A percentile compares a stretch with the other conserved stretches of the same genome.
Evolutionary conservation across 92 coral and sea anemone genomes (phyloP).

Genomic region (Porites divaricata): DNA sequence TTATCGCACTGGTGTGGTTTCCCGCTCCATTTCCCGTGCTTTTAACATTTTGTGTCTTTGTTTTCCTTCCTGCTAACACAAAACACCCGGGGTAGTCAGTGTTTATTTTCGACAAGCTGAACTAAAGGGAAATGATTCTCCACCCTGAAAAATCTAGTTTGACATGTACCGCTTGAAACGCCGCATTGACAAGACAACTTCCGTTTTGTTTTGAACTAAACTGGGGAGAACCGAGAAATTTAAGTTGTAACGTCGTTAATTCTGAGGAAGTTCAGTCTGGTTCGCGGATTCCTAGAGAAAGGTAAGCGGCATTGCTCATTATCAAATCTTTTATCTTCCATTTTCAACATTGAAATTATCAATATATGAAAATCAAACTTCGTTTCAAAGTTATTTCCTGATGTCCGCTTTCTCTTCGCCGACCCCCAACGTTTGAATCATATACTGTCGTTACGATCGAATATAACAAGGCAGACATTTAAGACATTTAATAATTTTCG

Average conservation of each 20-base stretch:
- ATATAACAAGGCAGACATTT: too few relatives aligned
- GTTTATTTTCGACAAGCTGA: background rate
- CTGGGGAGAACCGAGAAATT: background rate
- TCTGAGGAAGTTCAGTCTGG: background rate
- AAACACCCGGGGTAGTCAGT: too few relatives aligned
- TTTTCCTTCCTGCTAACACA: background rate
- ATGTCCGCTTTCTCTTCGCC: too few relatives aligned
- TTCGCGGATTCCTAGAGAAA: background rate
- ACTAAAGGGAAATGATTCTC: background rate
- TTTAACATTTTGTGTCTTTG: background rate
- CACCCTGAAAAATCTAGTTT: background rate
- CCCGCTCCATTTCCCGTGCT: background rate
- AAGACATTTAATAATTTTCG: too few relatives aligned
- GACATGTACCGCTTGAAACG: background rate
- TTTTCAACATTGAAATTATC: too few relatives aligned
- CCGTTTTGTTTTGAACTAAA: conserved; percentile 4
- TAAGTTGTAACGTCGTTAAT: too few relatives aligned
- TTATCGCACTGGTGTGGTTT: background rate
- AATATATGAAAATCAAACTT: too few relatives aligned
- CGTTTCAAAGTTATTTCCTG: too few relatives aligned
- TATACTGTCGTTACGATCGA: too few relatives aligned
- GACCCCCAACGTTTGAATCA: too few relatives aligned
- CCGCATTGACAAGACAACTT: background rate
- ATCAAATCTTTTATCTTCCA: too few relatives aligned
- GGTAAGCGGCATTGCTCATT: background rate